Evolutionary conservation across 2,797 vertebrate genomes (phyloP).

Genomic region (Carduelis carduelis): DNA sequence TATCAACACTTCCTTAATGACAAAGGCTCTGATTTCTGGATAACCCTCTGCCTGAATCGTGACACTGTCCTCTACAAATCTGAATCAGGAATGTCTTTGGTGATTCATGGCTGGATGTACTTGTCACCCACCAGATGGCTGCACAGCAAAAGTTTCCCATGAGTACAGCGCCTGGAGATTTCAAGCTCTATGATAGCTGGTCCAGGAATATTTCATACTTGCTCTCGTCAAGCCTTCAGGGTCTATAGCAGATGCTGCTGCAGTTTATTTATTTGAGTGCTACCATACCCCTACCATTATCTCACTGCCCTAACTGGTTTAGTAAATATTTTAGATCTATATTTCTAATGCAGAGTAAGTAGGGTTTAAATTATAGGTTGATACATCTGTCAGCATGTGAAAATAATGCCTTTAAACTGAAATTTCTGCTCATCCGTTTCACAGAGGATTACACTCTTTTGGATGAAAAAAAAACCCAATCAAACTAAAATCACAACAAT

Average conservation of each 20-base stretch:
- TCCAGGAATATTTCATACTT: conserved; percentile 36
- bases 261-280: conserved; percentile 17
- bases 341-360: background rate
- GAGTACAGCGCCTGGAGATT: conserved; percentile 3
- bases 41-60: background rate
- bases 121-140: conserved; percentile 49
- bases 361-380: background rate
- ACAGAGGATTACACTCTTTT: background rate
- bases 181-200: background rate
- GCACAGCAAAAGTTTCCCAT: conserved; percentile 2
- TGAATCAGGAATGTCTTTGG: background rate
- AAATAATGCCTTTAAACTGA: background rate
- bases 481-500: rapidly evolving
- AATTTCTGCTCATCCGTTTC: background rate
- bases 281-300: background rate
- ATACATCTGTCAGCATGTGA: background rate
- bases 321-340: conserved; percentile 26
- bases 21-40: background rate
- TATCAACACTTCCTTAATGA: background rate
- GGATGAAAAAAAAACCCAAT: background rate
- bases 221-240: background rate
- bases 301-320: background rate
- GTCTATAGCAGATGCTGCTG: conserved; percentile 34
- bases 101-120: conserved; percentile 32
- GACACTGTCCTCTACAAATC: background rate